phyloP scores from a whole-genome alignment of 2,113 vertebrate species.

The Hypanus sabinus region DNA sequence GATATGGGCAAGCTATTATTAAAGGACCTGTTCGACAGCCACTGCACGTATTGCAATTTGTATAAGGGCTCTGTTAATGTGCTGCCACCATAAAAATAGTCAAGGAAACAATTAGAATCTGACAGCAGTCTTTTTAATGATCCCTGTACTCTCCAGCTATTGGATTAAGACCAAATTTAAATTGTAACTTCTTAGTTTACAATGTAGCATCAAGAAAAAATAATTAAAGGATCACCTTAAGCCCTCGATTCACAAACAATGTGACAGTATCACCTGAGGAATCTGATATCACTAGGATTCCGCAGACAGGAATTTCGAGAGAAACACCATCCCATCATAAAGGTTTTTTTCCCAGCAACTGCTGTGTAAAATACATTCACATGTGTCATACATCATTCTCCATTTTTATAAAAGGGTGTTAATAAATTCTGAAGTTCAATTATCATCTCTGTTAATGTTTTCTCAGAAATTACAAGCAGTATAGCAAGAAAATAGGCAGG shows the following conservation, averaged over 20 bases:
- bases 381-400: not conserved
- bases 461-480: not conserved
- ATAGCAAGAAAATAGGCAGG: not conserved
- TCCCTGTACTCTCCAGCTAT: conserved; percentile 8
- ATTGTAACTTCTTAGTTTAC: conserved; percentile 36
- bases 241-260: conserved; percentile 12
- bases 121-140: conserved; percentile 11
- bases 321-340: conserved; percentile 28
- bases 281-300: conserved; percentile 23
- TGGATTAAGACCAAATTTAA: conserved; percentile 18
- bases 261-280: conserved; percentile 19
- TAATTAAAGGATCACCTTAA: conserved; percentile 34
- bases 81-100: not conserved
- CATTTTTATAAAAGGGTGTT: not conserved
- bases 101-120: not conserved
- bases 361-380: conserved; percentile 19
- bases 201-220: conserved; percentile 31
- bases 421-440: conserved; percentile 7
- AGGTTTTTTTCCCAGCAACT: conserved; percentile 8
- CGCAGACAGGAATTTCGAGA: not conserved
- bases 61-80: not conserved
- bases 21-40: not conserved
- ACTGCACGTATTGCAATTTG: not conserved
- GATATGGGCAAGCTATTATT: not conserved
- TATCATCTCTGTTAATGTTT: not conserved